Base-by-base conservation (phyloP, 2,113 vertebrate genomes). In the Psammodynastes pulverulentus region DNA sequence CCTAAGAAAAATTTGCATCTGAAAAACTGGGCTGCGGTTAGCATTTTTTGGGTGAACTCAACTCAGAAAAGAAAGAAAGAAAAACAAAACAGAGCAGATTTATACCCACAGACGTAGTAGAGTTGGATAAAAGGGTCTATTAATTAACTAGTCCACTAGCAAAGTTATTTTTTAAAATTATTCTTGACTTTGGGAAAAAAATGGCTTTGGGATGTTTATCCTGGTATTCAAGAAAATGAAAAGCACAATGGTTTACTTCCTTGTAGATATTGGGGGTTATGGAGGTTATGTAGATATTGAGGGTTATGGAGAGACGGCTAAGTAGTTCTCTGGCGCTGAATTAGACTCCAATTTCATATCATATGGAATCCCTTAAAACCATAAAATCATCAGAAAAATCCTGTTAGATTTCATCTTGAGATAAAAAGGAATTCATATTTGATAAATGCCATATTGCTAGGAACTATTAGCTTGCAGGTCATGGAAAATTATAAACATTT, bases 291-390 rank as follows among this genome's bases (percentile, higher is more conserved):
- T n/a, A n/a, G n/a, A n/a, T n/a, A n/a, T n/a, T n/a, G n/a, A n/a
- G n/a, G 34, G 6, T 43, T 56, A 84, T 49, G 62, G 43, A 39
- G 90, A 92, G 84, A 26, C 88, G 29, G 34, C 21, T 48, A 43
- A 39, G 67, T n/a, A 84, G 51, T 9, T 17, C 53, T 21, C 67
- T 91, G 21, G 84, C 23, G 26, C 17, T 92, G 12, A 54, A 23
- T 89, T 93, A 84, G 62, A 52, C 5, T 5, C 43, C 87, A 88
- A 56, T 91, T 72, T 91, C 72, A 34, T 92, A 84, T 92, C 54
- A 29, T 24, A 93, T 4, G 84, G 93, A 93, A 92, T 39, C 34
- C 62, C 23, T 90, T 54, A 48, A 95, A 95, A 93, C 86, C 90
- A 24, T 29, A 84, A 90, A 84, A 90, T 84, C 46, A 24, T 58